Evolutionary conservation across 2,888 invertebrate species (phyloP).

Genomic region (Nephrotoma flavescens): DNA sequence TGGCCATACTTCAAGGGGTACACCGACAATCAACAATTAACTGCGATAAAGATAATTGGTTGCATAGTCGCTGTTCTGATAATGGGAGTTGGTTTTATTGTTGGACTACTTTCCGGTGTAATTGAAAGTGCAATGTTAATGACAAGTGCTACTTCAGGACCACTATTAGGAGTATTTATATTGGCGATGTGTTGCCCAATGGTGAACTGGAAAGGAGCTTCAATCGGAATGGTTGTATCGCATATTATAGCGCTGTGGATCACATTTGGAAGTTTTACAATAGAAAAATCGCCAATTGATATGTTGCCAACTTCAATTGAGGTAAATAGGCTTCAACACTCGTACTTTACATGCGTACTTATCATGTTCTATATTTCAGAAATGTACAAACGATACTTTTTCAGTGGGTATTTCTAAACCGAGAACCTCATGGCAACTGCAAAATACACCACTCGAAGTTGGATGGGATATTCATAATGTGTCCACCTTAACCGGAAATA

Average conservation of each 20-base stretch:
- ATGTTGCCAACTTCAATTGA: slow-evolving; percentile 49
- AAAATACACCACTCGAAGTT: slow-evolving; percentile 10
- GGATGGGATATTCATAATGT: slow-evolving; percentile 12
- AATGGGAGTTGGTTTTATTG: slow-evolving; percentile 62
- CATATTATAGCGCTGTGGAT: slow-evolving; percentile 63
- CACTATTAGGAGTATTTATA: slow-evolving; percentile 67
- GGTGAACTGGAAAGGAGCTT: slow-evolving; percentile 73
- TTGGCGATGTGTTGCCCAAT: slow-evolving; percentile 70
- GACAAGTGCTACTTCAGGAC: slow-evolving; percentile 74
- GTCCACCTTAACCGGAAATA: not conserved
- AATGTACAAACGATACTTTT: slow-evolving; percentile 48
- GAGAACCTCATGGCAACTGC: slow-evolving; percentile 27
- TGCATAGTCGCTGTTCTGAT: slow-evolving; percentile 57
- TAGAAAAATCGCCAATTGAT: slow-evolving; percentile 40
- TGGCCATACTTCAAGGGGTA: slow-evolving; percentile 54
- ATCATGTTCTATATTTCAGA: slow-evolving; percentile 19
- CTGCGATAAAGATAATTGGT: slow-evolving; percentile 46
- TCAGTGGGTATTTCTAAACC: slow-evolving; percentile 41
- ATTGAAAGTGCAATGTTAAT: slow-evolving; percentile 71
- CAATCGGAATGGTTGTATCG: slow-evolving; percentile 60
- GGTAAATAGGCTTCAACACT: slow-evolving; percentile 21
- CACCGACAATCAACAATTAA: slow-evolving; percentile 48
- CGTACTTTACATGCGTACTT: not conserved
- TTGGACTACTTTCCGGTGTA: slow-evolving; percentile 62
- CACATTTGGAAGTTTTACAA: slow-evolving; percentile 51